A percentile compares a stretch with the other conserved stretches of the same genome.
Evolutionary conservation across 1,140 invertebrate species (phyloP).

Genomic region (Parasteatoda tepidariorum): DNA sequence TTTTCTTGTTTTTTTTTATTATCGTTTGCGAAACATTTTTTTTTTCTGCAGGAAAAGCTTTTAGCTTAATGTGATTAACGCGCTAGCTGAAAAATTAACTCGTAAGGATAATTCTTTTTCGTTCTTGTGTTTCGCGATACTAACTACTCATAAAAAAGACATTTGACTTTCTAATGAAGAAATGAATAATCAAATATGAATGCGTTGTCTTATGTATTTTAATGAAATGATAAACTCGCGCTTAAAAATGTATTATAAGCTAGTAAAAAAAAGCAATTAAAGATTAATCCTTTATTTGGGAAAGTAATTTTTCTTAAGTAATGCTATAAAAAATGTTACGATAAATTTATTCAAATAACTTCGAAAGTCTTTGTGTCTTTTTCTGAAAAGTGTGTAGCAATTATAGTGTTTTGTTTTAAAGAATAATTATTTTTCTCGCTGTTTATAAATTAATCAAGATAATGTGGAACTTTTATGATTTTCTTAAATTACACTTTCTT

Average conservation of each 20-base stretch:
- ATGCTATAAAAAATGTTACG: not conserved
- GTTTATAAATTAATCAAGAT: too few species aligned
- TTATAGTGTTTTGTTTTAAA: too few species aligned
- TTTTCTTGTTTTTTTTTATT: constrained; percentile 27
- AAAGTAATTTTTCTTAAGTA: not conserved
- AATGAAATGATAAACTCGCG: constrained; percentile 32
- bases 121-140: not conserved
- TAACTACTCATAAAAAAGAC: constrained; percentile 47
- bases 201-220: constrained; percentile 10
- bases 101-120: constrained; percentile 37
- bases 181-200: constrained; percentile 20
- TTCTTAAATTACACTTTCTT: too few species aligned
- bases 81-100: constrained; percentile 53
- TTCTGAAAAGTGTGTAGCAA: too few species aligned
- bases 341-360: not conserved
- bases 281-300: not conserved
- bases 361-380: too few species aligned
- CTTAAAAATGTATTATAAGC: not conserved
- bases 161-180: constrained; percentile 54
- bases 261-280: not conserved
- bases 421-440: too few species aligned
- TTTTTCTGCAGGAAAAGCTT: constrained; percentile 41
- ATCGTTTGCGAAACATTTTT: not conserved
- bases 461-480: too few species aligned
- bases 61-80: constrained; percentile 56